These are phyloP conservation scores for Heliocidaris tuberculata DNA, from an alignment of 35 echinoderm and acorn worm species.

Conservation along the genomic window DNA sequence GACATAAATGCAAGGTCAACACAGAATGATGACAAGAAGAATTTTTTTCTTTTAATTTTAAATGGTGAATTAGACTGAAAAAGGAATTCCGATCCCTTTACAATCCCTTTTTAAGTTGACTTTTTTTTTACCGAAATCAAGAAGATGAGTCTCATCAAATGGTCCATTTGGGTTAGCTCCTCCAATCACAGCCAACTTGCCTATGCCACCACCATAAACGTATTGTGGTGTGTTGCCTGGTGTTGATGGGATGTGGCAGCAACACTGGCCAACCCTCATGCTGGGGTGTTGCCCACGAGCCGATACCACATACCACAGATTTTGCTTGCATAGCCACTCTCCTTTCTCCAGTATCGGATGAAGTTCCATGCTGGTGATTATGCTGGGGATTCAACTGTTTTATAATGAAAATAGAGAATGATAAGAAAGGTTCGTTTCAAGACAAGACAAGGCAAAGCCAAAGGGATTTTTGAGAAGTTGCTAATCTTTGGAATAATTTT, in stretches of 20 bases:
- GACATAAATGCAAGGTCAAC: too few species aligned
- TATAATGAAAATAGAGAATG: neutral
- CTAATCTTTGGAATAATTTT: too few species aligned
- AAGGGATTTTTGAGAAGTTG: too few species aligned
- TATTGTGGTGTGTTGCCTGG: neutral
- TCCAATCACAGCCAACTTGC: constrained; percentile 76
- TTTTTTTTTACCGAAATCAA: constrained; percentile 71
- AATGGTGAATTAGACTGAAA: too few species aligned
- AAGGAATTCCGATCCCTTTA: too few species aligned
- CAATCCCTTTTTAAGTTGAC: neutral
- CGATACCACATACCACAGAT: constrained; percentile 95
- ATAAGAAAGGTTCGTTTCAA: too few species aligned
- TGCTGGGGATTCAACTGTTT: neutral
- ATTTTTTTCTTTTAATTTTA: too few species aligned
- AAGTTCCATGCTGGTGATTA: constrained; percentile 19
- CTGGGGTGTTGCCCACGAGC: constrained; percentile 66
- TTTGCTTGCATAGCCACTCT: constrained; percentile 45
- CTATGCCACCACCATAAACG: neutral
- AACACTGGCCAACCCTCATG: constrained; percentile 91
- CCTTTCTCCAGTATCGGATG: constrained; percentile 39
- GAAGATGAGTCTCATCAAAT: constrained; percentile 75
- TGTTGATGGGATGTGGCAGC: constrained; percentile 42
- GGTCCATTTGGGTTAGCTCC: constrained; percentile 89
- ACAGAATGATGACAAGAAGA: too few species aligned
- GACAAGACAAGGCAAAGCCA: too few species aligned